Conservation (phyloP, 2,113 vertebrate genomes). For the Porphyrio hochstetteri region DNA sequence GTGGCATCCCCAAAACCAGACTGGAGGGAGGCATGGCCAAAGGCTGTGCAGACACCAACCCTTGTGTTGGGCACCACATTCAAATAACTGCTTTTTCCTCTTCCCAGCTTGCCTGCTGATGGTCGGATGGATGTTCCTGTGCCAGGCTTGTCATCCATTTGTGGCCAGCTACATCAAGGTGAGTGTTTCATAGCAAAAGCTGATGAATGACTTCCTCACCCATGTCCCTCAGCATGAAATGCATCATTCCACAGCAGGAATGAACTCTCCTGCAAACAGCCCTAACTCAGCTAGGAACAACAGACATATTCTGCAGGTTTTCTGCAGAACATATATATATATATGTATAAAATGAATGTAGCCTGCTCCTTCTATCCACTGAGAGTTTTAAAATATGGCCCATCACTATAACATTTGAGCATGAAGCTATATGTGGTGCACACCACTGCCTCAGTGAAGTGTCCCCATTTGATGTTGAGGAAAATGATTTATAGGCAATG, state of each 20-base stretch:
- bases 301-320: neutral
- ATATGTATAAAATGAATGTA: too few relatives aligned
- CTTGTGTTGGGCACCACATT: accelerated
- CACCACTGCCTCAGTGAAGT: accelerated
- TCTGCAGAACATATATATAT: neutral
- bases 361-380: neutral
- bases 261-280: neutral
- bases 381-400: neutral
- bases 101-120: neutral
- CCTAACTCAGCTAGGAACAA: neutral
- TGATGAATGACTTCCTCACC: neutral
- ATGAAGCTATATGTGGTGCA: accelerated
- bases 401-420: neutral
- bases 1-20: neutral
- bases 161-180: neutral
- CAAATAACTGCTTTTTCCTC: neutral
- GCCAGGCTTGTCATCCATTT: neutral
- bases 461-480: neutral
- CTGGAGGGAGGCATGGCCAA: neutral
- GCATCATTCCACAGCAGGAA: neutral
- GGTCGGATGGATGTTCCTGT: neutral
- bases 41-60: neutral
- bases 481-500: neutral
- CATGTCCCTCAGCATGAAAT: neutral
- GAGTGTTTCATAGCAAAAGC: neutral